Evolutionary conservation across 1,140 invertebrate species (phyloP).

Genomic region (Drosophila pruinosa): DNA sequence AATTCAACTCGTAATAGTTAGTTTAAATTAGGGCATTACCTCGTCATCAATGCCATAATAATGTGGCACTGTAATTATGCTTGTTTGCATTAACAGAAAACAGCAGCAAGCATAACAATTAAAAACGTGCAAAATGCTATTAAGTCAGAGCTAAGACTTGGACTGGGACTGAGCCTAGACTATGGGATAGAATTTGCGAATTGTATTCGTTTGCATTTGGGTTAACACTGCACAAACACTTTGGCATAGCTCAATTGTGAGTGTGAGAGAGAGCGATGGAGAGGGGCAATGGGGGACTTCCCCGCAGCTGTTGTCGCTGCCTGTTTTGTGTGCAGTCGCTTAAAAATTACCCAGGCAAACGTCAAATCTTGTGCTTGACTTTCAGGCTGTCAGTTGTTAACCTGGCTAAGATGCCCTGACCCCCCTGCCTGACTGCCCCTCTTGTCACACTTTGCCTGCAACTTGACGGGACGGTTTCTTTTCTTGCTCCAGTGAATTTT

Average conservation of each 20-base stretch:
- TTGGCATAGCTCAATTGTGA: conserved; percentile 31
- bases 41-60: conserved; percentile 2
- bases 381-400: conserved; percentile 50
- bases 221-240: conserved; percentile 10
- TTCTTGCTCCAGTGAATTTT: conserved; percentile 61
- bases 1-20: too few species aligned
- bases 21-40: conserved; percentile 11
- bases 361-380: conserved; percentile 70
- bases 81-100: conserved; percentile 30
- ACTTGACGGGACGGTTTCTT: conserved; percentile 35
- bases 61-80: conserved; percentile 24
- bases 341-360: conserved; percentile 45
- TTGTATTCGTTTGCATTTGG: conserved; percentile 11
- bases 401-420: conserved; percentile 38
- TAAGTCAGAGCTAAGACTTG: conserved; percentile 23
- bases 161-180: background rate
- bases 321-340: conserved; percentile 35
- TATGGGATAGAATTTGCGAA: conserved; percentile 23
- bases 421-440: background rate
- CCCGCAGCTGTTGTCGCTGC: conserved; percentile 38
- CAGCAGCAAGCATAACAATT: conserved; percentile 24
- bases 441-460: conserved; percentile 5
- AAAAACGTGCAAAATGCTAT: conserved; percentile 43
- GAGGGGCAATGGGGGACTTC: conserved; percentile 4
- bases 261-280: background rate